Base-by-base conservation (phyloP, 2,888 invertebrate genomes). In the Xestobium rufovillosum region DNA sequence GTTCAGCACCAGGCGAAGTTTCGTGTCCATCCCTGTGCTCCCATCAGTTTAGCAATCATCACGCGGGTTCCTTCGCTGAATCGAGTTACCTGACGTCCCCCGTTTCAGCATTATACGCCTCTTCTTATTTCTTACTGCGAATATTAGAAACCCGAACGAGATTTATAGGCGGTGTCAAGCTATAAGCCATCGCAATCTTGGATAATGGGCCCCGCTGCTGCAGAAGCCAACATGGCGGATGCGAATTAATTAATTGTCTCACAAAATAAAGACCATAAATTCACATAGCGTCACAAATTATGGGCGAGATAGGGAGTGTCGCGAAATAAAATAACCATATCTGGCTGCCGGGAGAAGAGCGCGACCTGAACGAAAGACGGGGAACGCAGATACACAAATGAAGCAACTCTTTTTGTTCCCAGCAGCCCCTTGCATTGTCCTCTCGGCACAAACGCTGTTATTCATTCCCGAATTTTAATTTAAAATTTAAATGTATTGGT, bases 261-360 rank as follows among this genome's bases (percentile, higher is more conserved):
- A 60, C 65, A 63, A 66, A 66, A 66, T 66, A 66, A 65, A 65
- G 66, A 64, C 64, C 59, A 65, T 66, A 66, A 66, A 66, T 66
- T 65, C 62, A 57, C 63, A 59, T 60, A 61, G 65, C 65, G 62
- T 66, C 65, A 64, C 65, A 63, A 65, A 65, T 66, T 66, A 66
- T 65, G 63, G 63, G 51, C 61, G 60, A 63, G 64, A 64, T 65
- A 63, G 63, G 63, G 63, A 61, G 63, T 60, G 63, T 65, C 64
- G 60, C 56, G 62, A 64, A 63, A 64, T 63, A 63, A 65, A 65
- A 64, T 63, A 65, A 64, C 62, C 63, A 65, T 64, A 65, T 65
- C 64, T 61, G 60, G 54, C 55, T 47, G 51, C 48, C 49, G 41
- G 43, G 45, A 38, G 36, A 30, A 34, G 38, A 32, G 31, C 34